Evolutionary conservation across 2,888 invertebrate genomes (phyloP).

Genomic region (Ennomos fuscantarius): DNA sequence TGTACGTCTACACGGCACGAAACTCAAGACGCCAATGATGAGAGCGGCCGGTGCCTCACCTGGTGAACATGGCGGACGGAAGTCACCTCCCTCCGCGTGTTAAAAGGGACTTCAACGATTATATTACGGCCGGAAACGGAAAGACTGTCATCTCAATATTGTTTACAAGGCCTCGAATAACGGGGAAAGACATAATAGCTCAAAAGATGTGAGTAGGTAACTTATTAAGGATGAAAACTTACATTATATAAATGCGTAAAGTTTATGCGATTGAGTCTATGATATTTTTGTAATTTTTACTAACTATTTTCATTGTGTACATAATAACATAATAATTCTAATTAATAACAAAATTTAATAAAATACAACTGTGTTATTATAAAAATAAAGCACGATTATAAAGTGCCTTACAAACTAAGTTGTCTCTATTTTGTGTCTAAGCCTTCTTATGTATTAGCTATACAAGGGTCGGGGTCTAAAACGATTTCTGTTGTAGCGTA

Average conservation of each 20-base stretch:
- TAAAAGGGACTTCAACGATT: too few relatives aligned
- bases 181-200: conserved; percentile 9
- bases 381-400: conserved; percentile 49
- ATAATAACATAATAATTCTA: conserved; percentile 26
- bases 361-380: conserved; percentile 44
- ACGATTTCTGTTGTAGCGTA: conserved; percentile 41
- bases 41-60: too few relatives aligned
- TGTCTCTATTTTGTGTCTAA: conserved; percentile 44
- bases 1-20: too few relatives aligned
- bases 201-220: conserved; percentile 9
- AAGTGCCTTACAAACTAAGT: conserved; percentile 46
- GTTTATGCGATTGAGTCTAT: conserved; percentile 48
- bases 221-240: conserved; percentile 4
- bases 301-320: conserved; percentile 36
- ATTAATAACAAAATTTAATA: conserved; percentile 35
- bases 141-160: too few relatives aligned
- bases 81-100: too few relatives aligned
- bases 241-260: conserved; percentile 9
- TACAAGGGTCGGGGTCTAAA: conserved; percentile 57
- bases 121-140: too few relatives aligned
- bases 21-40: too few relatives aligned
- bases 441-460: conserved; percentile 50
- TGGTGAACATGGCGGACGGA: too few relatives aligned
- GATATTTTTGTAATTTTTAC: conserved; percentile 38
- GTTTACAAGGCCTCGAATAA: too few relatives aligned